Percentiles rank a stretch among this genome's conserved stretches.
phyloP scores from a whole-genome alignment of 2,797 vertebrate genomes.

The Oreonectes daqikongensis region DNA sequence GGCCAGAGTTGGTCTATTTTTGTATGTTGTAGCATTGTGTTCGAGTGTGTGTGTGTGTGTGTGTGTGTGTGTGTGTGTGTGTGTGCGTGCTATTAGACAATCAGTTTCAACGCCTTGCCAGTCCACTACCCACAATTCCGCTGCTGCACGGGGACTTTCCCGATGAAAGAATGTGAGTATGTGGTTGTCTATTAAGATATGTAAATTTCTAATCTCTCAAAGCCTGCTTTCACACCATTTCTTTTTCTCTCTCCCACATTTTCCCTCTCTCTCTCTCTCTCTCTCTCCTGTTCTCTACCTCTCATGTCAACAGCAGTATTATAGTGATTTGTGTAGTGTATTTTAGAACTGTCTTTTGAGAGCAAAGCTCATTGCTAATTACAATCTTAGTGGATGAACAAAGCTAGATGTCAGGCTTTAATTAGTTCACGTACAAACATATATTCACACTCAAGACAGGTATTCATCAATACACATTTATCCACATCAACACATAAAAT shows the following conservation, averaged over 20 bases:
- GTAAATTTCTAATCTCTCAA: conserved; percentile 63
- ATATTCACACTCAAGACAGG: conserved; percentile 42
- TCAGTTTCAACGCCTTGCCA: conserved; percentile 53
- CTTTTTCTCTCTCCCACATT: conserved; percentile 18
- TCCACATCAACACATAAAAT: conserved; percentile 32
- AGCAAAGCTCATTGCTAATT: conserved; percentile 57
- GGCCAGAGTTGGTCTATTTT: conserved; percentile 33
- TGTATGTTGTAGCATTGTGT: conserved; percentile 28
- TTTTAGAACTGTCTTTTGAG: conserved; percentile 55
- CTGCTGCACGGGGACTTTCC: conserved; percentile 50
- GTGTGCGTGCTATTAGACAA: conserved; percentile 45
- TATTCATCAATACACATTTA: conserved; percentile 30
- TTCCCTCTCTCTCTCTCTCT: neutral
- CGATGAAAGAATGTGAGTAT: conserved; percentile 58
- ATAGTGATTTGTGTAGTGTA: conserved; percentile 53
- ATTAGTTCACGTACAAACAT: conserved; percentile 49
- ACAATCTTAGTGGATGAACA: conserved; percentile 53
- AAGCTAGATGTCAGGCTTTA: conserved; percentile 56
- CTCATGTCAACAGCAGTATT: conserved; percentile 55
- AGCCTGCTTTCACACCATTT: conserved; percentile 54
- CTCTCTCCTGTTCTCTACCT: conserved; percentile 24
- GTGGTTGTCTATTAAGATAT: conserved; percentile 63
- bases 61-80: conserved; percentile 42
- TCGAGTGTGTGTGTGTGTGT: conserved; percentile 40
- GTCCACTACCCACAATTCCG: conserved; percentile 56